These are phyloP conservation scores for Odontomyia ornata DNA, from an alignment of 2,888 invertebrate genomes.

Conservation along the genomic window DNA sequence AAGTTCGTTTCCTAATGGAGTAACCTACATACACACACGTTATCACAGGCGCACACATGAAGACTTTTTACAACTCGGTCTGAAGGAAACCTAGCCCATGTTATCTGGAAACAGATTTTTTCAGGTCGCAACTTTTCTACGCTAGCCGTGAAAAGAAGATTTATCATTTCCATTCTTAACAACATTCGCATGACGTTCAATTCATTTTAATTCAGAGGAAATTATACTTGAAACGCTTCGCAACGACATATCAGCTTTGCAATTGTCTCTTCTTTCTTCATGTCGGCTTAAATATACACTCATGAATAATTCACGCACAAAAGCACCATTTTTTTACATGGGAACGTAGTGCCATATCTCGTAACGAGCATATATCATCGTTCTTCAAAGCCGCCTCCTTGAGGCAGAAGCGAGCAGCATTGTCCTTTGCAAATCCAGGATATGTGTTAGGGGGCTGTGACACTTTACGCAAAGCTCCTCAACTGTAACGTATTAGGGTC, in stretches of 20 bases:
- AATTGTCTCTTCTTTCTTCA: neutral
- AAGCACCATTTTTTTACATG: neutral
- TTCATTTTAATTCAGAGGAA: neutral
- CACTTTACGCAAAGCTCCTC: neutral
- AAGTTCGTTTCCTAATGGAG: neutral
- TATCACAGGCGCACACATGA: neutral
- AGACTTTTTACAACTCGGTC: neutral
- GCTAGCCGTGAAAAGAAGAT: neutral
- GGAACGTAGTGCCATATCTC: neutral
- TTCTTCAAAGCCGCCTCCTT: neutral
- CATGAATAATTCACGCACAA: conserved; percentile 20
- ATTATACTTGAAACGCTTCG: neutral
- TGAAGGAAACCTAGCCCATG: neutral
- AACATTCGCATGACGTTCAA: neutral
- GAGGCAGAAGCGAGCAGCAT: neutral
- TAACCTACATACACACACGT: neutral
- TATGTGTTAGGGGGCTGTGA: neutral
- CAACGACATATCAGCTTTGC: neutral
- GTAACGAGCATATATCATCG: neutral
- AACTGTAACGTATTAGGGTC: conserved; percentile 7
- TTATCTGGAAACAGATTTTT: neutral
- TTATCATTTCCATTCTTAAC: neutral
- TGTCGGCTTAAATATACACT: neutral
- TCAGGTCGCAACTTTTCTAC: neutral
- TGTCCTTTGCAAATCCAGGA: neutral